Conservation (phyloP, 2,113 vertebrate genomes). For the Conger conger region DNA sequence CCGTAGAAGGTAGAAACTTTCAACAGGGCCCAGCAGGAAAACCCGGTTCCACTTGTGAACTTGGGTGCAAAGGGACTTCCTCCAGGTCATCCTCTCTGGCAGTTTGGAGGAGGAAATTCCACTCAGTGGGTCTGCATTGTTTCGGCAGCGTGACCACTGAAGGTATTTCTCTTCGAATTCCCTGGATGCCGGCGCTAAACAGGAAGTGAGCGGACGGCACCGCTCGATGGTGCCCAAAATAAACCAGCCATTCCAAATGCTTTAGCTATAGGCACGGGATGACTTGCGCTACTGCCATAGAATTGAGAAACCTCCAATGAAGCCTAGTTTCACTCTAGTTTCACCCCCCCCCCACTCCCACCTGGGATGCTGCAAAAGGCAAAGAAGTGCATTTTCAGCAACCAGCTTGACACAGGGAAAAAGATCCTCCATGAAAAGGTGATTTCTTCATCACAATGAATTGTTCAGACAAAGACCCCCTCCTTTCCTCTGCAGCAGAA, state of each 20-base stretch:
- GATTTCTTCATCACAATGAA: neutral
- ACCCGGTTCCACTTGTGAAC: slow-evolving; percentile 53
- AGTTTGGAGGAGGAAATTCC: slow-evolving; percentile 3
- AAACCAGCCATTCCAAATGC: neutral
- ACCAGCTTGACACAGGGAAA: neutral
- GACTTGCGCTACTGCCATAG: slow-evolving; percentile 56
- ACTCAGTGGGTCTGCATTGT: slow-evolving; percentile 8
- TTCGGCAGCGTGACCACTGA: neutral
- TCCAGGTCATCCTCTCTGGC: neutral
- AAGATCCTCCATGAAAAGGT: neutral
- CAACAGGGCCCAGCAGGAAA: slow-evolving; percentile 53
- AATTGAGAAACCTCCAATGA: slow-evolving; percentile 63
- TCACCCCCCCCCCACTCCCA: slow-evolving; percentile 42
- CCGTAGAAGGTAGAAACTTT: slow-evolving; percentile 60
- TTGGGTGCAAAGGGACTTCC: neutral
- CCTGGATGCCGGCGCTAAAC: neutral
- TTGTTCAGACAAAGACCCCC: neutral
- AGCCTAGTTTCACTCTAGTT: slow-evolving; percentile 35
- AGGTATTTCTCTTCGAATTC: slow-evolving; percentile 13
- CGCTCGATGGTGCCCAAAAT: neutral
- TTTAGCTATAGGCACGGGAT: slow-evolving; percentile 54
- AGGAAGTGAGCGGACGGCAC: slow-evolving; percentile 21
- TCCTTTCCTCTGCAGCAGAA: neutral
- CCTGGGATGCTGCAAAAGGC: slow-evolving; percentile 14
- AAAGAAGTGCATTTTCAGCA: neutral